A percentile compares a stretch with the other conserved stretches of the same genome.
phyloP scores from a whole-genome alignment of 2,113 vertebrate species.

The Myiozetetes cayanensis region DNA sequence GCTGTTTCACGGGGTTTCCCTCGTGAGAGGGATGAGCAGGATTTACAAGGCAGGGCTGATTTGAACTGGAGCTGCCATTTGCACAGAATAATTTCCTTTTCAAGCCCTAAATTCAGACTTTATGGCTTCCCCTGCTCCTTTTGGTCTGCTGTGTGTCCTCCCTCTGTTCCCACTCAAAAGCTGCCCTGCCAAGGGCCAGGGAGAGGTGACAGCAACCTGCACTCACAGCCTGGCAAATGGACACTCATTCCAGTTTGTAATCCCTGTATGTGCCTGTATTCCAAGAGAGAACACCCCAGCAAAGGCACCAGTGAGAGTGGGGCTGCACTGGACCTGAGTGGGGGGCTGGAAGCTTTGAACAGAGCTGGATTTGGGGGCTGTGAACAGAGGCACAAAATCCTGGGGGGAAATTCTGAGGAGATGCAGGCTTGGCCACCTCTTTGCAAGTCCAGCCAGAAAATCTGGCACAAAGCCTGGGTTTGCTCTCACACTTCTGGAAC shows the following conservation, averaged over 20 bases:
- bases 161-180: neutral
- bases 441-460: neutral
- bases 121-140: neutral
- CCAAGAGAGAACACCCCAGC: neutral
- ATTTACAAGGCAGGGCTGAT: constrained; percentile 53
- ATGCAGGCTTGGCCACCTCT: neutral
- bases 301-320: neutral
- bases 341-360: neutral
- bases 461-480: neutral
- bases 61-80: constrained; percentile 18
- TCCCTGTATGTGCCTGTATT: neutral
- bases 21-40: neutral
- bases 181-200: neutral
- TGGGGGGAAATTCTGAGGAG: neutral
- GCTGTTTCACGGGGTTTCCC: neutral
- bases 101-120: constrained; percentile 25
- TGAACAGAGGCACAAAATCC: neutral
- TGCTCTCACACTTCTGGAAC: neutral
- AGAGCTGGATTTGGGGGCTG: neutral
- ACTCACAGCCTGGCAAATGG: neutral
- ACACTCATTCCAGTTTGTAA: neutral
- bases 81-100: constrained; percentile 18
- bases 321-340: neutral
- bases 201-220: neutral
- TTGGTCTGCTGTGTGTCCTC: neutral